phyloP scores from a whole-genome alignment of 2,888 invertebrate species.

The Meiosimyza decipiens region DNA sequence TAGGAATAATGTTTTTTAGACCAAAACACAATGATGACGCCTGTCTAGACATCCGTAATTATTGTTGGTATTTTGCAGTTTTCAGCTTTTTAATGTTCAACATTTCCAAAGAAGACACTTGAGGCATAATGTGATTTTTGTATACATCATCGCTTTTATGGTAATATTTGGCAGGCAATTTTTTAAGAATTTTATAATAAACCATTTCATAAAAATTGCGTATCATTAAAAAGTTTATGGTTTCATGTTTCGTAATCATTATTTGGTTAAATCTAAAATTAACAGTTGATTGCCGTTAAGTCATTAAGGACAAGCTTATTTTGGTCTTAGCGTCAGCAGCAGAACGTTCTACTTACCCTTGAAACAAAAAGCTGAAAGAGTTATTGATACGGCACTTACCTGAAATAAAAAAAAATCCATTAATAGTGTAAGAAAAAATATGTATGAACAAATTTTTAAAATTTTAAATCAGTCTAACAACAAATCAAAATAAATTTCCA shows the following conservation, averaged over 20 bases:
- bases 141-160: not conserved
- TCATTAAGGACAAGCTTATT: too few species aligned
- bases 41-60: constrained; percentile 33
- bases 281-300: too few species aligned
- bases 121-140: not conserved
- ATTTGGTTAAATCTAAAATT: not conserved
- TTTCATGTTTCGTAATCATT: constrained; percentile 22
- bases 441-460: too few species aligned
- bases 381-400: constrained; percentile 7
- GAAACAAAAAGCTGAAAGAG: too few species aligned
- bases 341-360: too few species aligned
- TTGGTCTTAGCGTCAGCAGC: too few species aligned
- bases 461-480: too few species aligned
- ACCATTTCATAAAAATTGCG: not conserved
- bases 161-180: not conserved
- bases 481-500: too few species aligned
- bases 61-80: constrained; percentile 6
- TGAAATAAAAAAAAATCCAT: not conserved
- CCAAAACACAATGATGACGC: not conserved
- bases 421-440: too few species aligned
- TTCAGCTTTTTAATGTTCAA: not conserved
- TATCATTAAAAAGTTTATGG: not conserved
- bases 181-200: constrained; percentile 4
- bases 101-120: not conserved
- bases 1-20: too few species aligned